A percentile compares a stretch with the other conserved stretches of the same genome.
phyloP scores from a whole-genome alignment of 2,797 vertebrate genomes.

The Alcedo atthis region DNA sequence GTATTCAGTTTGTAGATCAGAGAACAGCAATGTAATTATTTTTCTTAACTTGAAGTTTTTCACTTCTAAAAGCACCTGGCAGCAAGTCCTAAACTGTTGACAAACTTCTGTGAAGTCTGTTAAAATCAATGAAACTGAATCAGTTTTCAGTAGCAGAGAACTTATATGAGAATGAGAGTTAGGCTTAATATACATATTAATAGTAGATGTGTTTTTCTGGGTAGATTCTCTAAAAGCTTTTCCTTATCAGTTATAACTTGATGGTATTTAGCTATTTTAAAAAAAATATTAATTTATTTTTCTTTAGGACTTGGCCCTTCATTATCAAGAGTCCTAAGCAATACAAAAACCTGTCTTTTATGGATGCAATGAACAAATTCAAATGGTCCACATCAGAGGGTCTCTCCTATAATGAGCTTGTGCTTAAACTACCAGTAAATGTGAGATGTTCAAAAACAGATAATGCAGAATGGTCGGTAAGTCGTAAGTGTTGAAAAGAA shows the following conservation, averaged over 20 bases:
- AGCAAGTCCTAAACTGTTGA: neutral
- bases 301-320: slow-evolving; percentile 87
- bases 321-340: slow-evolving; percentile 90
- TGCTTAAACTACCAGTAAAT: slow-evolving; percentile 83
- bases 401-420: slow-evolving; percentile 84
- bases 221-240: neutral
- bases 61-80: neutral
- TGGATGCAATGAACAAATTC: slow-evolving; percentile 90
- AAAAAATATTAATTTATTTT: neutral
- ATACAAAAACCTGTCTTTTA: slow-evolving; percentile 89
- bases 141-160: neutral
- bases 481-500: slow-evolving; percentile 43
- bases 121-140: neutral
- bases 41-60: neutral
- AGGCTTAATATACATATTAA: neutral
- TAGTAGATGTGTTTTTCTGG: neutral
- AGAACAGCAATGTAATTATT: neutral
- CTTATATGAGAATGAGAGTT: neutral
- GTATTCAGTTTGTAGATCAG: neutral
- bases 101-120: neutral
- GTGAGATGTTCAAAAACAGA: slow-evolving; percentile 87
- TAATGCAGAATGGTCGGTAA: slow-evolving; percentile 86
- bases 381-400: slow-evolving; percentile 86
- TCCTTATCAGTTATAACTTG: neutral
- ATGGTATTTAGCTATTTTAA: neutral